A percentile compares a stretch with the other conserved stretches of the same genome.
Conservation (phyloP, 2,888 invertebrate genomes). For the Hymenopus coronatus region DNA sequence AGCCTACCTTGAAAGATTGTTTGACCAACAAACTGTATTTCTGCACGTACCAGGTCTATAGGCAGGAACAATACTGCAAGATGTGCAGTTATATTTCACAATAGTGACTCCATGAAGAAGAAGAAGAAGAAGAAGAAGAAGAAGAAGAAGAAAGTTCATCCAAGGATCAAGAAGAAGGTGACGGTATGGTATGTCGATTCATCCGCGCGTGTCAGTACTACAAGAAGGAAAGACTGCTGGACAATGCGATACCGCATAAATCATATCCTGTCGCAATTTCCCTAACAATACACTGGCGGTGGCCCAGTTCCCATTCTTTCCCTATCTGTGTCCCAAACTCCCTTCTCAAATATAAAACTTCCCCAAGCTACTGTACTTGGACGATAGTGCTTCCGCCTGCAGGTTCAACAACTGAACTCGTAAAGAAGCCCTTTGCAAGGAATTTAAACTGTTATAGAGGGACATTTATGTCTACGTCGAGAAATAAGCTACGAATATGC, state of each 20-base stretch:
- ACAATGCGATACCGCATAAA: neutral
- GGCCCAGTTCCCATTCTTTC: neutral
- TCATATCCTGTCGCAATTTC: neutral
- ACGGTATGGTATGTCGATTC: neutral
- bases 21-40: no score
- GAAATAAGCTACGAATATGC: neutral
- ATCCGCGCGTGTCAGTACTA: neutral
- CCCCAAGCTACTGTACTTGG: no score
- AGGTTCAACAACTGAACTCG: neutral
- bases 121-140: no score
- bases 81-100: no score
- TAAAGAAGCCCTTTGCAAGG: neutral
- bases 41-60: no score
- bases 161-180: no score
- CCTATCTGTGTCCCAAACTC: neutral
- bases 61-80: no score
- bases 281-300: neutral
- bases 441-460: neutral
- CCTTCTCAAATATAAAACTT: neutral
- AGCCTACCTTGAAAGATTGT: no score
- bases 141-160: no score
- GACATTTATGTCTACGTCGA: neutral
- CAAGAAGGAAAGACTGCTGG: neutral
- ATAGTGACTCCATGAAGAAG: no score
- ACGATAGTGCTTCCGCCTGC: neutral